Evolutionary conservation across 2,797 vertebrate genomes (phyloP).

Genomic region (Distichodus sexfasciatus): DNA sequence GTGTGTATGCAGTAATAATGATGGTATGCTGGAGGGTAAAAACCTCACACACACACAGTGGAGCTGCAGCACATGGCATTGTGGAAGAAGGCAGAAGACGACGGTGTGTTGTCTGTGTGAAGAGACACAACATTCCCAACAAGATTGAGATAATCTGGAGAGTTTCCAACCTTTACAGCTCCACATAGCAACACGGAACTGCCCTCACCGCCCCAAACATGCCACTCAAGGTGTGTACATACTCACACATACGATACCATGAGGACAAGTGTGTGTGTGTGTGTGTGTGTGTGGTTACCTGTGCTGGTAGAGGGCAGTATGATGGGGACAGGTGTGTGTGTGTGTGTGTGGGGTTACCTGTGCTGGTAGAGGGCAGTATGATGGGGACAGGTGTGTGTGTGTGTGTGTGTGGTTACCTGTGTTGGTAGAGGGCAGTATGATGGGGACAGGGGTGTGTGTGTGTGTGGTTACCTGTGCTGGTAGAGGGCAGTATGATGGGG

Average conservation of each 20-base stretch:
- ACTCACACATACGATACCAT: too few relatives aligned
- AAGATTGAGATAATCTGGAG: neutral
- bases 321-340: neutral
- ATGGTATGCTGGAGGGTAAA: conserved; percentile 56
- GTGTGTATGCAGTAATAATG: conserved; percentile 42
- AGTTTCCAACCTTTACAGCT: neutral
- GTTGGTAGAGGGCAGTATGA: neutral
- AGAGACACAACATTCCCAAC: conserved; percentile 13
- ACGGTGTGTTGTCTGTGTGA: conserved; percentile 44
- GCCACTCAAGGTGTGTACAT: too few relatives aligned
- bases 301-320: neutral
- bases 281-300: neutral
- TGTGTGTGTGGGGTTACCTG: neutral
- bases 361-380: neutral
- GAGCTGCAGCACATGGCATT: conserved; percentile 51
- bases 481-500: conserved; percentile 37
- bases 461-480: conserved; percentile 48
- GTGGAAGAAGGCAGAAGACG: conserved; percentile 35
- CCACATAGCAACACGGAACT: neutral
- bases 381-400: neutral
- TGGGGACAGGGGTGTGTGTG: conserved; percentile 6
- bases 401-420: neutral
- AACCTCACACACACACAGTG: conserved; percentile 58
- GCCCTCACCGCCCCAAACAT: too few relatives aligned
- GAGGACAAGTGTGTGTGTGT: too few relatives aligned